Base-by-base conservation (phyloP, 2,113 vertebrate species). In the Periophthalmodon schlosseri region DNA sequence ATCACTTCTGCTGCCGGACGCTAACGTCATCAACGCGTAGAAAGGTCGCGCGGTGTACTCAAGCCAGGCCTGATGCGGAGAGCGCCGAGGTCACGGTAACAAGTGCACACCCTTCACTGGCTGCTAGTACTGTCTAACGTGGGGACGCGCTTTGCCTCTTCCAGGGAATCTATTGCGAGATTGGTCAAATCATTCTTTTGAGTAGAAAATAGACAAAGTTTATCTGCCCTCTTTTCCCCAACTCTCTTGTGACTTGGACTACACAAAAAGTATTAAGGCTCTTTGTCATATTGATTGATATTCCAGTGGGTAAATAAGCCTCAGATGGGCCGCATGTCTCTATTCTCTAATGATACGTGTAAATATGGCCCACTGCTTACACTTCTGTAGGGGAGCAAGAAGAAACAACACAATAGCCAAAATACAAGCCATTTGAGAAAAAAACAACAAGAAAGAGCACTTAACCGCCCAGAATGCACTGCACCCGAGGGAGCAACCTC, bases 401-500 rank as follows among this genome's bases (percentile, higher is more conserved):
- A 81, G 83, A 85, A 90, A 91, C 89, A 89, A 90, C 90, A 93
- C 91, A 92, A 92, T 91, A 88, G 90, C 88, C 74, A 90, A 92
- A 93, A 92, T 91, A 92, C 91, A 93, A 88, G 81, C 89, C 87
- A 88, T 91, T 89, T 86, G 85, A 88, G 85, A 81, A 86, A 90
- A 89, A 85, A 76, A 87, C 80, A 92, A 91, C 83, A 93, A 92
- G 91, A 91, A 94, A 95, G 92, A 95, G 92, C 94, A 95, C 96
- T 95, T 95, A 95, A 90, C 94, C 83, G 93, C 91, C 83, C 93
- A 95, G 92, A 93, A 94, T 95, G 94, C 92, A 93, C 91, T 85
- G 78, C 83, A 91, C 95, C 94, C 87, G 58, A 77, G 95, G 94
- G 96, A 95, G 86, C 86, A 89, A 93, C 93, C 92, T 95, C 89